Conservation (phyloP, 2,113 vertebrate species). For the Odocoileus virginianus region DNA sequence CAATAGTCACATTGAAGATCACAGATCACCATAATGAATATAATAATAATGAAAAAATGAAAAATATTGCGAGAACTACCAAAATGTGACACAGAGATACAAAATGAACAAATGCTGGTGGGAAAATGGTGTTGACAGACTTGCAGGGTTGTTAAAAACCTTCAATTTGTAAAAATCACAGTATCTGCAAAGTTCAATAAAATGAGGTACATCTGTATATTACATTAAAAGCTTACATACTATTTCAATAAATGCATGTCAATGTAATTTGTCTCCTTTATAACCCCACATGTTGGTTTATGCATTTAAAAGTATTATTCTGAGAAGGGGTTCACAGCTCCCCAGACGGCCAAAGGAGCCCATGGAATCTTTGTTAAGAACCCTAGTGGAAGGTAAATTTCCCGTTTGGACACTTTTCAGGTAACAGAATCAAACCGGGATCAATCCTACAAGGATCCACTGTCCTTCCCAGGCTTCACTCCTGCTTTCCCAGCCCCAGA, state of each 20-base stretch:
- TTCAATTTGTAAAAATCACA: background rate
- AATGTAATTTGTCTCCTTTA: background rate
- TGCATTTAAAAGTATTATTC: background rate
- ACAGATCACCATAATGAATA: background rate
- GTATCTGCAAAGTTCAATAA: background rate
- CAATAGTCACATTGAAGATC: background rate
- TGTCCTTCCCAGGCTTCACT: background rate
- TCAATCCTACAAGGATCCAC: background rate
- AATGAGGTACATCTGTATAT: too few relatives aligned
- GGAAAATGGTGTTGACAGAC: background rate
- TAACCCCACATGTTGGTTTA: background rate
- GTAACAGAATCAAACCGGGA: background rate
- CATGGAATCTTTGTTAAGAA: too few relatives aligned
- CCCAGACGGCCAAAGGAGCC: background rate
- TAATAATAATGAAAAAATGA: background rate
- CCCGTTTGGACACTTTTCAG: too few relatives aligned
- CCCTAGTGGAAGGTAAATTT: accelerated
- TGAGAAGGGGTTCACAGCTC: background rate
- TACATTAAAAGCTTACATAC: background rate
- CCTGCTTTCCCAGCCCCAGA: background rate
- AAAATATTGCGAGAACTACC: background rate
- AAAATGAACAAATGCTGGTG: background rate
- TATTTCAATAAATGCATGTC: background rate
- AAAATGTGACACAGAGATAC: background rate
- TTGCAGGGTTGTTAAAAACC: background rate